Conservation (phyloP, 2,888 invertebrate genomes). For the Boloria selene region DNA sequence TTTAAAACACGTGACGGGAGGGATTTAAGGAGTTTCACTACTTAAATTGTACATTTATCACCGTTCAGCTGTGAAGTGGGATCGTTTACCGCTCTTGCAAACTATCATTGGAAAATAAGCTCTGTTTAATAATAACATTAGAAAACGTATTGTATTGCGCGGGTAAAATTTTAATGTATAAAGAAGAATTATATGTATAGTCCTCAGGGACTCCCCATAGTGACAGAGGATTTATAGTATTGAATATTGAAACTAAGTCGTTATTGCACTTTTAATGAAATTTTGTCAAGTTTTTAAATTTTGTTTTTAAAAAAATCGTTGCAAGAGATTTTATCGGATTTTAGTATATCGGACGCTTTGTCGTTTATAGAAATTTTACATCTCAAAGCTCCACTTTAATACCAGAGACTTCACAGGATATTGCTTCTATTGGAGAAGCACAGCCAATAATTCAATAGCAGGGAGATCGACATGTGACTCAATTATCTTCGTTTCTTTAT, state of each 20-base stretch:
- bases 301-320: too few species aligned
- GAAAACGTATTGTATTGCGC: conserved; percentile 9
- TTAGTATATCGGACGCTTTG: background rate
- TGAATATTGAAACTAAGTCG: background rate
- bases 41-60: conserved; percentile 24
- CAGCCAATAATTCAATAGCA: background rate
- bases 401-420: background rate
- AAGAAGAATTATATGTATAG: conserved; percentile 6
- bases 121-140: conserved; percentile 11
- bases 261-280: too few species aligned
- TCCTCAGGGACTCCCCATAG: background rate
- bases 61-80: conserved; percentile 10
- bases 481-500: background rate
- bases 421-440: background rate
- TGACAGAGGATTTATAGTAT: background rate
- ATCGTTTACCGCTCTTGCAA: conserved; percentile 13
- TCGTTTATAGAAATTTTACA: background rate
- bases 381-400: background rate
- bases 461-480: background rate
- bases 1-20: too few species aligned
- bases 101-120: conserved; percentile 10
- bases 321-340: background rate
- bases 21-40: too few species aligned
- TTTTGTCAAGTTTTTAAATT: too few species aligned
- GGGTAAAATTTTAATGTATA: background rate